phyloP scores from a whole-genome alignment of 2,113 vertebrate species.

The Heterochromis multidens region DNA sequence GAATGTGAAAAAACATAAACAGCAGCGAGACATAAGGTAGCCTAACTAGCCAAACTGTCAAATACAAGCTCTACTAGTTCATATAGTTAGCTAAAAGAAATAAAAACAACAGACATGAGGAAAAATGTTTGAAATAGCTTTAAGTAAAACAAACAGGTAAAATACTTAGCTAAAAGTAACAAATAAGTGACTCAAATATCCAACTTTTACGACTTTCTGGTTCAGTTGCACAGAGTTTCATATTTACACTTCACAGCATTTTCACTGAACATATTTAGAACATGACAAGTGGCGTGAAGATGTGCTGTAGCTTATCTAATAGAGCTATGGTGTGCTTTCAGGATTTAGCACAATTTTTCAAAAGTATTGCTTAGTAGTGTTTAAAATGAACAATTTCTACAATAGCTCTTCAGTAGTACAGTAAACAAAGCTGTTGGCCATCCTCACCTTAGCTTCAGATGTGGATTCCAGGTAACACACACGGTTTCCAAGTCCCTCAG shows the following conservation, averaged over 20 bases:
- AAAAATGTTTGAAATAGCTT: too few relatives aligned
- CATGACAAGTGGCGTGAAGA: background rate
- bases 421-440: background rate
- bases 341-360: background rate
- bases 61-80: too few relatives aligned
- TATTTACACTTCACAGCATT: background rate
- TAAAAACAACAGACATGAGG: too few relatives aligned
- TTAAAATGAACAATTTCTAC: background rate
- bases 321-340: background rate
- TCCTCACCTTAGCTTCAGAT: constrained; percentile 95
- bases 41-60: too few relatives aligned
- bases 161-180: too few relatives aligned
- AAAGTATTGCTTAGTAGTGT: background rate
- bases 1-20: too few relatives aligned
- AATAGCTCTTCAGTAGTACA: background rate
- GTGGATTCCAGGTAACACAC: constrained; percentile 94
- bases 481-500: constrained; percentile 93
- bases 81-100: too few relatives aligned
- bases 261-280: background rate
- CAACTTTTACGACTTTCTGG: too few relatives aligned
- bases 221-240: background rate
- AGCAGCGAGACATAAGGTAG: too few relatives aligned
- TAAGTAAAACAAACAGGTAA: too few relatives aligned
- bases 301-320: background rate
- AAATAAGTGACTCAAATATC: too few relatives aligned